Percentiles rank a stretch among this genome's conserved stretches.
Conservation (phyloP, 2,888 invertebrate species). For the Drosophila macrospina region DNA sequence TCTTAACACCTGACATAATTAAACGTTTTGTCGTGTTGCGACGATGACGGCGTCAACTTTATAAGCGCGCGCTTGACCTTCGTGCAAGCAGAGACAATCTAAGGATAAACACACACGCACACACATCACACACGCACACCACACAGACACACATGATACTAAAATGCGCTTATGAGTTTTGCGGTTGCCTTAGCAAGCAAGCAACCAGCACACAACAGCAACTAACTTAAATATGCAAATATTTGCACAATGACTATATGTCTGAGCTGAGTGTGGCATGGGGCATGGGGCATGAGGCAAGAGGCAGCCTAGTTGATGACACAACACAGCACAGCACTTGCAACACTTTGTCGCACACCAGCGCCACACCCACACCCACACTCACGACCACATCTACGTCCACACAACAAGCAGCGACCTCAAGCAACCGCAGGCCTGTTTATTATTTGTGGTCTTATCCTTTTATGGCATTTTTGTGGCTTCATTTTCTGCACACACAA, state of each 20-base stretch:
- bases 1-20: constrained; percentile 81
- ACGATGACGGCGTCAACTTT: constrained; percentile 62
- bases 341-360: constrained; percentile 48
- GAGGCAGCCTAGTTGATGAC: constrained; percentile 66
- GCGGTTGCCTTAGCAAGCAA: constrained; percentile 59
- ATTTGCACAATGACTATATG: constrained; percentile 74
- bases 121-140: constrained; percentile 12
- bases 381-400: constrained; percentile 4
- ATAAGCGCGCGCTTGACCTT: constrained; percentile 75
- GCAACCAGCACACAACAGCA: constrained; percentile 34
- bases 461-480: constrained; percentile 62
- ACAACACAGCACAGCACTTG: constrained; percentile 66
- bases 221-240: constrained; percentile 79
- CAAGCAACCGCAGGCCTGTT: constrained; percentile 47
- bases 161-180: constrained; percentile 81
- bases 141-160: constrained; percentile 34
- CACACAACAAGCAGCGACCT: constrained; percentile 4
- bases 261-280: constrained; percentile 1
- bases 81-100: constrained; percentile 54
- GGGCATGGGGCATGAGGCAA: constrained; percentile 1
- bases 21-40: constrained; percentile 60
- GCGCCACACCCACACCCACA: constrained; percentile 15
- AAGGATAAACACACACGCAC: constrained; percentile 26
- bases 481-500: constrained; percentile 38
- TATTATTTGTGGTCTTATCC: constrained; percentile 59